Evolutionary conservation across 35 echinoderm and acorn worm genomes (phyloP).

Genomic region (Amphiura filiformis): DNA sequence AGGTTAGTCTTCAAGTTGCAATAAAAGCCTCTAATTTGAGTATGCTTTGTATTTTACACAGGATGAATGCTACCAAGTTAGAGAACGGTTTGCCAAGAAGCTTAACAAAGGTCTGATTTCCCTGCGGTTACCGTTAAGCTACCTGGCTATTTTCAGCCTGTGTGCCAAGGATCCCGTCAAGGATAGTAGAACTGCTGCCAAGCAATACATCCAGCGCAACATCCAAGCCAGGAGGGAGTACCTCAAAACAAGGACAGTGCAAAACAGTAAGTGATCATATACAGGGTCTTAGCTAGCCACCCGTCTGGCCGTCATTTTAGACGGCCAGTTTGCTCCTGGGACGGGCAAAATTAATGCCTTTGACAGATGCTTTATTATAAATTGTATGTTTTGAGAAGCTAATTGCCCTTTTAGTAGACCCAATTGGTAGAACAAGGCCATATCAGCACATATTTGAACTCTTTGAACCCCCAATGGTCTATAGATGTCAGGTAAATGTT

Average conservation of each 20-base stretch:
- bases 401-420: too few species aligned
- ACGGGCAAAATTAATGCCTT: too few species aligned
- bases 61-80: conserved; percentile 98
- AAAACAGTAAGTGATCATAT: neutral
- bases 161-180: conserved; percentile 90
- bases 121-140: conserved; percentile 79
- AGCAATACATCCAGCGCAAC: conserved; percentile 64
- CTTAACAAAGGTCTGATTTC: conserved; percentile 72
- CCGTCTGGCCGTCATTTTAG: neutral
- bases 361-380: too few species aligned
- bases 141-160: conserved; percentile 82
- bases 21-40: too few species aligned
- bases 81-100: conserved; percentile 75
- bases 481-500: too few species aligned
- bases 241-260: conserved; percentile 58
- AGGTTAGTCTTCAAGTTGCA: too few species aligned
- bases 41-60: conserved; percentile 16
- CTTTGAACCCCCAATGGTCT: too few species aligned
- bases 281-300: neutral
- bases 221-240: conserved; percentile 69
- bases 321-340: too few species aligned
- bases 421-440: too few species aligned
- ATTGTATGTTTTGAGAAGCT: too few species aligned
- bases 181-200: conserved; percentile 56
- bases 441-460: too few species aligned